These are phyloP conservation scores for Ctenodactylus gundi DNA, from an alignment of 2,113 vertebrate species.

Conservation along the genomic window DNA sequence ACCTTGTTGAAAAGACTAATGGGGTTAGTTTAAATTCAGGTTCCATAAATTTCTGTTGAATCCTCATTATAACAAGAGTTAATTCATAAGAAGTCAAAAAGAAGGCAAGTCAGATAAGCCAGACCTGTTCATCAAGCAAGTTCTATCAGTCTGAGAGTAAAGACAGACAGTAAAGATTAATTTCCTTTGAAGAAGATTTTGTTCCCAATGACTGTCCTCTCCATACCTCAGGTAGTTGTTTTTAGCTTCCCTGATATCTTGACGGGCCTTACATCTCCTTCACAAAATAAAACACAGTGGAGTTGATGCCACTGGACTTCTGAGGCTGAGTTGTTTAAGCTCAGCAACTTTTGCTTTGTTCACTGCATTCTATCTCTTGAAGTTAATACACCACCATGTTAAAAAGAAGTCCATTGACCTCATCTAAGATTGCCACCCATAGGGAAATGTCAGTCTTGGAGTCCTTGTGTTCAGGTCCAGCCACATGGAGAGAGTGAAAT, in stretches of 20 bases:
- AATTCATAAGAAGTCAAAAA: neutral
- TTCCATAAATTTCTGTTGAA: neutral
- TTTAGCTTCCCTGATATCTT: neutral
- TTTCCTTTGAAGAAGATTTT: neutral
- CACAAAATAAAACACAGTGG: neutral
- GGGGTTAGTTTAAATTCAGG: slow-evolving; percentile 6
- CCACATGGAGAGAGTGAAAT: accelerated
- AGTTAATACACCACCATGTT: neutral
- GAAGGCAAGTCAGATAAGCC: neutral
- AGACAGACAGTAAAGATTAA: neutral
- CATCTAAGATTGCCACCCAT: neutral
- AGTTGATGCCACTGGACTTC: neutral
- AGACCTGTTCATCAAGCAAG: neutral
- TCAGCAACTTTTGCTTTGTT: neutral
- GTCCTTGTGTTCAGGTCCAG: neutral
- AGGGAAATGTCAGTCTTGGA: accelerated
- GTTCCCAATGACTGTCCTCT: neutral
- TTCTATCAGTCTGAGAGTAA: neutral
- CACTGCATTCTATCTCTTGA: neutral
- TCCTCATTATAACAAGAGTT: neutral
- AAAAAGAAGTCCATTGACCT: neutral
- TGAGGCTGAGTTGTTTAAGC: neutral
- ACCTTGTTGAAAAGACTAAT: neutral
- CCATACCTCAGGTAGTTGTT: neutral
- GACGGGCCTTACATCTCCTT: neutral